Percentiles rank a stretch among this genome's conserved stretches.
Conservation (phyloP, 2,797 vertebrate genomes). For the Eremophila alpestris region DNA sequence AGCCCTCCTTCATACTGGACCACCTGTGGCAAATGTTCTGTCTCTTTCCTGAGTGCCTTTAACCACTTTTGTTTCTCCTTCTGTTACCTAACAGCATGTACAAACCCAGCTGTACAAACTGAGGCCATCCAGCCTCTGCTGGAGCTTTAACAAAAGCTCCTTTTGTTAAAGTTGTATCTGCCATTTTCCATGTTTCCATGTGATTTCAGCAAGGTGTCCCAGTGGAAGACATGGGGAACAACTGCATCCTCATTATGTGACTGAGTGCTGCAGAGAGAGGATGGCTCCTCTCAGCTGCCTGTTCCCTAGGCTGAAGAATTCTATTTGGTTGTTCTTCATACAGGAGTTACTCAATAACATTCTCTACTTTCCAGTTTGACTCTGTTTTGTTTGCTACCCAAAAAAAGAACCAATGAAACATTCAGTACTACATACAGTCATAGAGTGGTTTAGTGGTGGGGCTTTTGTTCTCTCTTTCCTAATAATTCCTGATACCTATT, state of each 20-base stretch:
- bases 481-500: not conserved
- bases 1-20: rapidly evolving
- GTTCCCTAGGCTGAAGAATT: not conserved
- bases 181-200: not conserved
- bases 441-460: not conserved
- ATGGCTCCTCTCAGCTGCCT: not conserved
- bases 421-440: not conserved
- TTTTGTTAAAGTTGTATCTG: not conserved
- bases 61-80: not conserved
- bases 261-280: not conserved
- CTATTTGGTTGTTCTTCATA: not conserved
- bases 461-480: not conserved
- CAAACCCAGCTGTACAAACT: not conserved
- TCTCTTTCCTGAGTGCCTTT: not conserved
- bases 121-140: not conserved
- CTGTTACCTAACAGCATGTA: not conserved
- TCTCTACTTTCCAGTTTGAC: not conserved
- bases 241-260: not conserved
- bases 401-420: not conserved
- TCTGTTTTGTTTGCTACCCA: not conserved
- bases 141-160: no score
- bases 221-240: not conserved
- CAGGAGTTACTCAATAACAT: not conserved
- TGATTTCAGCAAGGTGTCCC: not conserved
- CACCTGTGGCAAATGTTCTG: not conserved